phyloP scores from a whole-genome alignment of 1,140 invertebrate species.

The Macrosteles quadrilineatus region DNA sequence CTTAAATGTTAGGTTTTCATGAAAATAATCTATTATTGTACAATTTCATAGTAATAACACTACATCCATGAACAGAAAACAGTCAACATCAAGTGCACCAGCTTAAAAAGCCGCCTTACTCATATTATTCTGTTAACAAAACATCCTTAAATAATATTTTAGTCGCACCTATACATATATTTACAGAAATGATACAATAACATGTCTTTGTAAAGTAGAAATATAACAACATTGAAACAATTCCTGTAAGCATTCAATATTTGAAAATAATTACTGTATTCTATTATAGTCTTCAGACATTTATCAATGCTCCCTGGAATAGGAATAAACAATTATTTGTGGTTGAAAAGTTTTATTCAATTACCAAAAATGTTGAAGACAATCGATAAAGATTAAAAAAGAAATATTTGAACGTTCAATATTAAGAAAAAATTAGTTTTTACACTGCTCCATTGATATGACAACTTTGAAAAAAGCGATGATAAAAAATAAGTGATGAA shows the following conservation, averaged over 20 bases:
- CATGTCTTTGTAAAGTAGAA: too few species aligned
- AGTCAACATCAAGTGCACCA: not conserved
- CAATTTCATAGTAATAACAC: slow-evolving; percentile 21
- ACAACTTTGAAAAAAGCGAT: not conserved
- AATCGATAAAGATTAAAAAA: too few species aligned
- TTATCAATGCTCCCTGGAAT: too few species aligned
- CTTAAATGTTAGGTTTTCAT: not conserved
- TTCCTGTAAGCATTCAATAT: too few species aligned
- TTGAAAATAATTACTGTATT: too few species aligned
- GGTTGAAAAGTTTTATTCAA: too few species aligned
- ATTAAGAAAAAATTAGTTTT: not conserved
- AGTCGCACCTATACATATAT: slow-evolving; percentile 7
- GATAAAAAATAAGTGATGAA: not conserved
- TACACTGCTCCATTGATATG: not conserved
- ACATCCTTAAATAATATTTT: slow-evolving; percentile 5
- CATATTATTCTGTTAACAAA: not conserved
- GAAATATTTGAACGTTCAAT: too few species aligned
- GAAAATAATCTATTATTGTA: slow-evolving; percentile 8
- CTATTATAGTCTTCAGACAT: too few species aligned
- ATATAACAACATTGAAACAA: too few species aligned
- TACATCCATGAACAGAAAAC: slow-evolving; percentile 17
- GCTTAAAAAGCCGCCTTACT: not conserved
- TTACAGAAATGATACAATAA: slow-evolving; percentile 12
- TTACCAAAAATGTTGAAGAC: too few species aligned
- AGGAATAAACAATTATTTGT: too few species aligned